Evolutionary conservation across 2,797 vertebrate genomes (phyloP).

Genomic region (Esox lucius): DNA sequence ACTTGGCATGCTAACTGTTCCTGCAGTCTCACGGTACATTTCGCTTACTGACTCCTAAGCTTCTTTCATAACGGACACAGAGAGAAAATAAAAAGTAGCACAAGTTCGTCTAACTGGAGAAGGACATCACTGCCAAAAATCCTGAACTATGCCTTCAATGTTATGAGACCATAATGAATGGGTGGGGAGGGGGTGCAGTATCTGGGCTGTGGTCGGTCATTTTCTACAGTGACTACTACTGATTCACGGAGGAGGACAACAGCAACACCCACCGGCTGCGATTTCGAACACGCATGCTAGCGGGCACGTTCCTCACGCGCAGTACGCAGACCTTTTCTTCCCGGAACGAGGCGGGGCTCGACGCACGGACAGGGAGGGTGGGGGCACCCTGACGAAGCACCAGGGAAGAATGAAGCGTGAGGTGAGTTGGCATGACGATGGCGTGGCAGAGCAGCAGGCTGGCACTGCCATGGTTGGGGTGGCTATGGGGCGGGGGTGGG

Average conservation of each 20-base stretch:
- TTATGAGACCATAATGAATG: no score
- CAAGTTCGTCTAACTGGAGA: no score
- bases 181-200: neutral
- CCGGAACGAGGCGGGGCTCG: constrained; percentile 60
- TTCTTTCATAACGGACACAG: no score
- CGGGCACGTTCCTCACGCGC: constrained; percentile 61
- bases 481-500: constrained; percentile 32
- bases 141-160: no score
- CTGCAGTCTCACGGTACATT: no score
- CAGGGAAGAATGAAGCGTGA: constrained; percentile 64
- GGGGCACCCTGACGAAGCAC: constrained; percentile 75
- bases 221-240: neutral
- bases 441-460: neutral
- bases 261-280: constrained; percentile 62
- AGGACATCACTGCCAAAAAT: no score
- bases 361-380: constrained; percentile 53
- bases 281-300: constrained; percentile 44
- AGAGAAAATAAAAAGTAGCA: no score
- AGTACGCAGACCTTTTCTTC: constrained; percentile 72
- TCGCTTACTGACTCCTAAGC: no score
- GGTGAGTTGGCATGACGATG: constrained; percentile 51
- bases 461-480: neutral
- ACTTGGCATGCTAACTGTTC: no score
- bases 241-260: constrained; percentile 17
- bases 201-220: neutral